These are phyloP conservation scores for Callaeas wilsoni DNA, from an alignment of 2,113 vertebrate genomes.

Conservation along the genomic window DNA sequence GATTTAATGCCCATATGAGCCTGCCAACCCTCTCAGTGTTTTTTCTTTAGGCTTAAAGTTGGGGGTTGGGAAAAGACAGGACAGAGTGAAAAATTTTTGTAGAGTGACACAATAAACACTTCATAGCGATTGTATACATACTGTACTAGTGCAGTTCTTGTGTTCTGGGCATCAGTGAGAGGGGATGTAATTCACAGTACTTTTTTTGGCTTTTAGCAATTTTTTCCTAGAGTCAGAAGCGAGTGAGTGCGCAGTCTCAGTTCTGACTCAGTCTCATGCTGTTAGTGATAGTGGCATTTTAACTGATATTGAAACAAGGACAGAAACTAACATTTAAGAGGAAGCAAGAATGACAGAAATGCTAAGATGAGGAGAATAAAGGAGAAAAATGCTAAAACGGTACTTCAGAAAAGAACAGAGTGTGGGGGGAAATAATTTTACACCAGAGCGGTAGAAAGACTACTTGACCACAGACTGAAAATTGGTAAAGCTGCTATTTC, in stretches of 20 bases:
- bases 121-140: neutral
- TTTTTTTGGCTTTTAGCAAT: neutral
- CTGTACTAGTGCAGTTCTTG: neutral
- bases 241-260: neutral
- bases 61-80: neutral
- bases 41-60: neutral
- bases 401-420: neutral
- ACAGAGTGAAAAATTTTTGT: neutral
- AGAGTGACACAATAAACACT: neutral
- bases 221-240: neutral
- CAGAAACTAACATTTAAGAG: conserved; percentile 13
- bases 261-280: conserved; percentile 32
- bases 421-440: neutral
- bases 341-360: conserved; percentile 12
- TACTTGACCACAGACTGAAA: conserved; percentile 1
- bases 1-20: neutral
- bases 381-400: neutral
- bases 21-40: neutral
- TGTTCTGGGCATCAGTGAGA: neutral
- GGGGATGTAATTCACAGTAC: neutral
- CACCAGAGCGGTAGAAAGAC: neutral
- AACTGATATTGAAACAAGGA: neutral
- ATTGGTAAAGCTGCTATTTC: neutral
- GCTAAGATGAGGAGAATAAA: neutral
- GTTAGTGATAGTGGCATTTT: conserved; percentile 27